Base-by-base conservation (phyloP, 2,888 invertebrate species). In the Trisateles emortualis region DNA sequence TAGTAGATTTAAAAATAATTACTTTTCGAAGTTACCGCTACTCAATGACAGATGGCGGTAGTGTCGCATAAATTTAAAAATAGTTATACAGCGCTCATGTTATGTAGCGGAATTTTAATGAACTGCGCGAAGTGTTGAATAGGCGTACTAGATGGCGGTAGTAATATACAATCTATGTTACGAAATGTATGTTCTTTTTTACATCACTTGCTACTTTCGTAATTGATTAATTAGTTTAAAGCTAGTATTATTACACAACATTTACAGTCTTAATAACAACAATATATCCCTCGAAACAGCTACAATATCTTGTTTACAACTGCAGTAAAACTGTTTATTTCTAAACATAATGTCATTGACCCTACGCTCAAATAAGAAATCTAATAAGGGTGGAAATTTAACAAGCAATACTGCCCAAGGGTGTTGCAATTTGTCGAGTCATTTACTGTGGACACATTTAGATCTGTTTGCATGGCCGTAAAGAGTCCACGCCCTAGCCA, bases 401-500 rank as follows among this genome's bases (percentile, higher is more conserved):
- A 86, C 83, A 81, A 75, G 78, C 83, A 79, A 83, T 86, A 80
- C 75, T 68, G 59, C 64, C 80, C 73, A 72, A 82, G 82, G 86
- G 83, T 85, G 81, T 83, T 79, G 82, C 87, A 86, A 90, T 90
- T 90, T 89, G 84, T 79, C 78, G 83, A 77, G 76, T 79, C 88
- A 87, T 88, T 91, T 86, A 81, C 77, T 70, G 76, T 74, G 80
- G 79, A 78, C 83, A 83, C 84, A 83, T 83, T 81, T 83, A 83
- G 81, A 74, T 77, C 79, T 87, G 91, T 91, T 91, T 89, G 88
- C 87, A 84, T 86, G 86, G 72, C 80, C 82, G 81, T 90, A 88
- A 88, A 89, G 71, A 78, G 72, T 81, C 84, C 90, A 88, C 91
- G 81, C 90, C 91, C 88, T 84, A 64, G 70, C 68, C 64, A 72